Conservation (phyloP, 64 coral and sea anemone genomes). For the Dendronephthya gigantea region DNA sequence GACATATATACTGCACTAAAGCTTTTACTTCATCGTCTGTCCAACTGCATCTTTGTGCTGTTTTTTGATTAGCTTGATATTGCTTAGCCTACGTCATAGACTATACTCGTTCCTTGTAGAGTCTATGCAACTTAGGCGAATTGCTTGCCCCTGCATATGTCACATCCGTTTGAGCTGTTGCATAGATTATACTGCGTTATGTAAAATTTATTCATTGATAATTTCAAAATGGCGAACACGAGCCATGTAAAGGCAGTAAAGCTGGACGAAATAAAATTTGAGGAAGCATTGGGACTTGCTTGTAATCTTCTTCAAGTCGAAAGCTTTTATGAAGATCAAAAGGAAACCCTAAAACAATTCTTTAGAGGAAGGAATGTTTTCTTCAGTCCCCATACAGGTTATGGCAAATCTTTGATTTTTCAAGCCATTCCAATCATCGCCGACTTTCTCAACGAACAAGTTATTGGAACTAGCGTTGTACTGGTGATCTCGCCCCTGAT, state of each 20-base stretch:
- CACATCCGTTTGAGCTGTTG: too few relatives aligned
- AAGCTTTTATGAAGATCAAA: not conserved
- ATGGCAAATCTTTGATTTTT: not conserved
- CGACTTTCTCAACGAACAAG: not conserved
- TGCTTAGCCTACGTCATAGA: too few relatives aligned
- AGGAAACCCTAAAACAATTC: not conserved
- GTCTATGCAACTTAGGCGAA: too few relatives aligned
- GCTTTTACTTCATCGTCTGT: conserved; percentile 15
- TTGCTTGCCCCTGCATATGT: too few relatives aligned
- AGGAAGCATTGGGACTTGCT: not conserved
- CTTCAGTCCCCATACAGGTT: not conserved
- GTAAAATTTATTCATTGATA: too few relatives aligned
- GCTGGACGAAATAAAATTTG: not conserved
- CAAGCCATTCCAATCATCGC: not conserved
- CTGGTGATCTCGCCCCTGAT: not conserved
- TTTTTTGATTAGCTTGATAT: not conserved
- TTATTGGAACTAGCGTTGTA: not conserved
- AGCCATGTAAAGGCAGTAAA: too few relatives aligned
- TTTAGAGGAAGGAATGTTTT: not conserved
- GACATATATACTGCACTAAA: conserved; percentile 11
- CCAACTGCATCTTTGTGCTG: not conserved
- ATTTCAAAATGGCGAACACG: too few relatives aligned
- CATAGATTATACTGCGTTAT: too few relatives aligned
- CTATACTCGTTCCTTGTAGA: too few relatives aligned
- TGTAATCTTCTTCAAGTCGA: not conserved